Evolutionary conservation across 2,113 vertebrate species (phyloP).

Genomic region (Cyphomyrus plagiostoma): DNA sequence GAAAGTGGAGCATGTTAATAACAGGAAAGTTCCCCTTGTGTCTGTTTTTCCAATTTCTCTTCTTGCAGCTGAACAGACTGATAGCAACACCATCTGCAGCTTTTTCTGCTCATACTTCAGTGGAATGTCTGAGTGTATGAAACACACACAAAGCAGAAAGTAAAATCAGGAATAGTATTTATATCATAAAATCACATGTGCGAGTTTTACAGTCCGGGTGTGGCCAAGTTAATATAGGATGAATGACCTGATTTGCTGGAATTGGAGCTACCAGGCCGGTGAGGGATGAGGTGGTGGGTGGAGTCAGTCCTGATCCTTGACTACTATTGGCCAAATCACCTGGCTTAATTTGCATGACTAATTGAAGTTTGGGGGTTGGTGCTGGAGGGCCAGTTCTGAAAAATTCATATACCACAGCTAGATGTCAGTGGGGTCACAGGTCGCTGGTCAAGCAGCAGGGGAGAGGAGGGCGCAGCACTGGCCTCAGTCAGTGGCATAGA

Average conservation of each 20-base stretch:
- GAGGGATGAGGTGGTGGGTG: not conserved
- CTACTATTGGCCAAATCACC: not conserved
- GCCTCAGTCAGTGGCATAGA: conserved; percentile 49
- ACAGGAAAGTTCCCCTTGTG: not conserved
- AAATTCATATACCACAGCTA: not conserved
- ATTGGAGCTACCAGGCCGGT: not conserved
- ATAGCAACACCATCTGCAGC: not conserved
- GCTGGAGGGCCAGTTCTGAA: not conserved
- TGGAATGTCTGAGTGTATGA: not conserved
- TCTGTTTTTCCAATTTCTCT: not conserved
- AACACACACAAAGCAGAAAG: conserved; percentile 4
- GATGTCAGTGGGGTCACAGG: not conserved
- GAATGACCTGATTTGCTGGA: not conserved
- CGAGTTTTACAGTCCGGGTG: not conserved
- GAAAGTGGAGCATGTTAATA: not conserved
- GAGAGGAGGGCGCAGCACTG: not conserved
- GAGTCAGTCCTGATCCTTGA: not conserved
- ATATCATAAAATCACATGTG: not conserved
- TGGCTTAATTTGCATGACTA: not conserved
- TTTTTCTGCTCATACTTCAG: not conserved
- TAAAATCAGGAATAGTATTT: not conserved
- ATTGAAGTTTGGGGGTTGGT: not conserved
- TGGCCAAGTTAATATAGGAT: not conserved
- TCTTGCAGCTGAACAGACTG: not conserved
- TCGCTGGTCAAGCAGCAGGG: not conserved